phyloP scores from a whole-genome alignment of 2,888 invertebrate species.

The Abscondita cerata region DNA sequence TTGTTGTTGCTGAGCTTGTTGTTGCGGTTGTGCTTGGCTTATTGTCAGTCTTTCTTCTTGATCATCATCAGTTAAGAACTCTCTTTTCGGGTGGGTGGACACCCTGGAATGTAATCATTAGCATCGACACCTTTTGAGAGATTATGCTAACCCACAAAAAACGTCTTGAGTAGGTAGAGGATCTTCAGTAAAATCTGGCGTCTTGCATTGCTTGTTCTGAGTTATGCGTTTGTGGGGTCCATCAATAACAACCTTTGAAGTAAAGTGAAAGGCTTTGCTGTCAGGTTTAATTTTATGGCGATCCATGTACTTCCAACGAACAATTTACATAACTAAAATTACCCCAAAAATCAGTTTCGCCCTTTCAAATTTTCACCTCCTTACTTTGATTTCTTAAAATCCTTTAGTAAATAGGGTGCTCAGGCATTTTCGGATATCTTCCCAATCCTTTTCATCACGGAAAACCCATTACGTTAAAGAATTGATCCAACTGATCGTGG shows the following conservation, averaged over 20 bases:
- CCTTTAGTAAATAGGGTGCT: slow-evolving; percentile 95
- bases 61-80: slow-evolving; percentile 96
- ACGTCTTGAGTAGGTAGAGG: slow-evolving; percentile 85
- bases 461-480: slow-evolving; percentile 99
- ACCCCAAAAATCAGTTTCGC: not conserved
- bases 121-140: no score
- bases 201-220: slow-evolving; percentile 99
- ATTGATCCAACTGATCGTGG: slow-evolving; percentile 97
- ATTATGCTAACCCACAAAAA: slow-evolving; percentile 60
- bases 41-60: slow-evolving; percentile 94
- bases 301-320: slow-evolving; percentile 94
- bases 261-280: slow-evolving; percentile 88
- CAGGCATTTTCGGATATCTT: slow-evolving; percentile 99
- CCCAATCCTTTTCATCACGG: slow-evolving; percentile 98
- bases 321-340: slow-evolving; percentile 79
- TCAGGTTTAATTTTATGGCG: slow-evolving; percentile 94
- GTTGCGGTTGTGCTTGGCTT: slow-evolving; percentile 72
- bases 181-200: slow-evolving; percentile 94
- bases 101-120: not conserved
- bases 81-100: slow-evolving; percentile 98
- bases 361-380: slow-evolving; percentile 2
- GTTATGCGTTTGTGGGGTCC: no score
- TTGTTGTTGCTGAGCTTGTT: no score
- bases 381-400: slow-evolving; percentile 94
- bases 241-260: slow-evolving; percentile 89